Evolutionary conservation across 2,113 vertebrate genomes (phyloP), one percentile per base, ranked within the genome.

Genomic region (Nothocercus nigrocapillus): DNA sequence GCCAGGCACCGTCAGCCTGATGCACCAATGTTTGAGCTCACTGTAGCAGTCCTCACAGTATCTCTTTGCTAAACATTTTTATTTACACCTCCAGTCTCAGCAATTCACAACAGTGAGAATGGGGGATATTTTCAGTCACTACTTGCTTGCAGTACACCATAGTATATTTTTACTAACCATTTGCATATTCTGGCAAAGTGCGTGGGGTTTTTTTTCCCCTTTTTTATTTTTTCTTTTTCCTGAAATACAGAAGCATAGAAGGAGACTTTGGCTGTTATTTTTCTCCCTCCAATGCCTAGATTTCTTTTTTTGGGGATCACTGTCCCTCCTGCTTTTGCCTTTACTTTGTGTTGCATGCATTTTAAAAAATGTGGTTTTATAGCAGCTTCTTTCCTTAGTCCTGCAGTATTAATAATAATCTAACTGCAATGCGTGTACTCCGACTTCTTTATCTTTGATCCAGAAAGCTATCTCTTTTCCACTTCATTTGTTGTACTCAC

Each of bases 291-390:
- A 25, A 2, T 56, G 45, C 14, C 45, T 78, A 45, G 9, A 78
- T 72, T 45, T 77, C 34, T 61, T 56, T 90, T 90, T 90, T 90
- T 27, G 36, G n/a, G 93, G 64, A 81, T 28, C 4, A 5, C 36
- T 70, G 24, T 40, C 21, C 10, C 7, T 38, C 19, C 1, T 1
- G 44, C 22, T 49, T 32, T 93, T 88, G 27, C 36, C 70, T 88
- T 93, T 61, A 70, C 61, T 92, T 67, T 42, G 16, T 19, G 56
- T 5, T 5, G 38, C 19, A 88, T 5, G 73, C 19, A 27, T n/a
- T 86, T 78, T 45, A 20, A 77, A 56, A 59, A 54, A 14, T 36
- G 9, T 38, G 54, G 4, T 0, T 66, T 80, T 69, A 67, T 32
- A 34, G 45, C 16, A 61, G 36, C 32, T 70, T 73, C 53, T 73